A percentile compares a stretch with the other conserved stretches of the same genome.
Conservation (phyloP, 2,888 invertebrate species). For the Erebia epiphron region DNA sequence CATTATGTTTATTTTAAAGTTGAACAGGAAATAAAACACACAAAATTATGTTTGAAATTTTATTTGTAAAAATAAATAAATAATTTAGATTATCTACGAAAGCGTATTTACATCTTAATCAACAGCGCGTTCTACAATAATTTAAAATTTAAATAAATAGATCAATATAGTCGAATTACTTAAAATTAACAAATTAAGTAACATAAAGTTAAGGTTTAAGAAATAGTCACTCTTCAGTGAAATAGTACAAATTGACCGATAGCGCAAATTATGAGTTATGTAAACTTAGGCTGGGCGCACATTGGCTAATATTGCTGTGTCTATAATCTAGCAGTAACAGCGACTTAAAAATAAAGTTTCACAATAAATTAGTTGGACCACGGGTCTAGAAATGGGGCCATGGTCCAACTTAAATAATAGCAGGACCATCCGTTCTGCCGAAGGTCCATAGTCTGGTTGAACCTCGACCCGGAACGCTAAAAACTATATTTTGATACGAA, state of each 20-base stretch:
- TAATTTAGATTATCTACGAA: constrained; percentile 70
- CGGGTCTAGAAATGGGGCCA: too few species aligned
- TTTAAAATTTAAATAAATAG: constrained; percentile 53
- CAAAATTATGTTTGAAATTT: constrained; percentile 38
- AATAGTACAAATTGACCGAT: not conserved
- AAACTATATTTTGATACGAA: too few species aligned
- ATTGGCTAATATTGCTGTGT: not conserved
- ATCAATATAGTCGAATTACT: constrained; percentile 25
- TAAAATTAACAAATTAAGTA: constrained; percentile 19
- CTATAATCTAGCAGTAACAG: not conserved
- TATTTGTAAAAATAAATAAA: constrained; percentile 74
- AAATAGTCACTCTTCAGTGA: constrained; percentile 19
- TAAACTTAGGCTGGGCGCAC: not conserved
- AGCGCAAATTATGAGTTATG: not conserved
- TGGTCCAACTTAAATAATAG: too few species aligned
- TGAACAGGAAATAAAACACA: not conserved
- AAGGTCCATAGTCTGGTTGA: too few species aligned
- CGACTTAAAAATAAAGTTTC: too few species aligned
- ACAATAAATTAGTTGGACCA: too few species aligned
- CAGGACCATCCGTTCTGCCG: too few species aligned
- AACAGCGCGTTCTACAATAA: constrained; percentile 56
- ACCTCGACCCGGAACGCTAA: too few species aligned
- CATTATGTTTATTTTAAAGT: not conserved
- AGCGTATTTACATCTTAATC: constrained; percentile 77
- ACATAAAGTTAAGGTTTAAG: constrained; percentile 6